A percentile compares a stretch with the other conserved stretches of the same genome.
Evolutionary conservation across 2,888 invertebrate genomes (phyloP).

Genomic region (Plagodis pulveraria): DNA sequence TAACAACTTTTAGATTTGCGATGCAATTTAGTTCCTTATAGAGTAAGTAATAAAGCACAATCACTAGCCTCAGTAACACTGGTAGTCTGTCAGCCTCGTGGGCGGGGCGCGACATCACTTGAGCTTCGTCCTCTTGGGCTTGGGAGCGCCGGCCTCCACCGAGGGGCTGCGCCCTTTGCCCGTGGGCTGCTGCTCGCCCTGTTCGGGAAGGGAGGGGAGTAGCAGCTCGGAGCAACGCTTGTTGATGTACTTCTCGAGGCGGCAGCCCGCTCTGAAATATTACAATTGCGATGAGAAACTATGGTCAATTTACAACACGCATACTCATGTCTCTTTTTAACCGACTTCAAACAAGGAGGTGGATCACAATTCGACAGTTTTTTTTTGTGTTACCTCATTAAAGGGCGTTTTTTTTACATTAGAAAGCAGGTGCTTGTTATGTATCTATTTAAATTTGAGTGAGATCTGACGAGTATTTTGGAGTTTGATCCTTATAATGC

Average conservation of each 20-base stretch:
- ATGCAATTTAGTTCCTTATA: constrained; percentile 4
- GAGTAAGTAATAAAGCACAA: constrained; percentile 12
- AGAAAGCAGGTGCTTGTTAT: no score
- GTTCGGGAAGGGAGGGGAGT: constrained; percentile 72
- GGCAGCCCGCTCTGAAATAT: constrained; percentile 88
- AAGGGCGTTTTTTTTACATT: no score
- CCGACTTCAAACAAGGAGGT: no score
- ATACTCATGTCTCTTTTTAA: not conserved
- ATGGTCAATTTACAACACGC: not conserved
- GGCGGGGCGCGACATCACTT: constrained; percentile 58
- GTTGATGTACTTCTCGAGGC: constrained; percentile 89
- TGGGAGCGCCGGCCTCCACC: constrained; percentile 47
- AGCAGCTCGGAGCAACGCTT: constrained; percentile 89
- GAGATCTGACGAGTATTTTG: no score
- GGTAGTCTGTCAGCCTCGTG: constrained; percentile 52
- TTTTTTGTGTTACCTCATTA: no score
- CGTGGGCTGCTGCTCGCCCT: constrained; percentile 18
- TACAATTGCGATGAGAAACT: not conserved
- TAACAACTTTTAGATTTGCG: no score
- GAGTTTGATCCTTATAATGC: no score
- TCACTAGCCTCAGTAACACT: constrained; percentile 52
- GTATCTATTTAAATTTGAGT: no score
- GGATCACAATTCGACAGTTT: no score
- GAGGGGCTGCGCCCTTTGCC: constrained; percentile 40
- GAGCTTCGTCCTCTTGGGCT: constrained; percentile 56